Base-by-base conservation (phyloP, 2,888 invertebrate species). In the Oegoconia quadripuncta region DNA sequence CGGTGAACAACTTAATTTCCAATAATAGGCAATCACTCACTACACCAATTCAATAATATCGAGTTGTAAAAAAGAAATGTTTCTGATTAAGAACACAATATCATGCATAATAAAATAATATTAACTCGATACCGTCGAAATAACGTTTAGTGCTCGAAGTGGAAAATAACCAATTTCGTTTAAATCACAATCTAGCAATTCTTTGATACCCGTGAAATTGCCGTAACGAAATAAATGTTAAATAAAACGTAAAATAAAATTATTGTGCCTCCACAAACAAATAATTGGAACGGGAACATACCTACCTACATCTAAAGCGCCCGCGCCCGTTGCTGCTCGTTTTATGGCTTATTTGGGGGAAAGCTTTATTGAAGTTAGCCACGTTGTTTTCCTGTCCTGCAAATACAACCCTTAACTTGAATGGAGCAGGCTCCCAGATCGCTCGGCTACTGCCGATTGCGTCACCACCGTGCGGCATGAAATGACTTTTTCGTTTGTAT, bases 231-330 rank as follows among this genome's bases (percentile, higher is more conserved):
- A 86, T 87, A 87, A 87, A 87, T 86, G 86, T 86, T 87, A 82
- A 86, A 86, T 87, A 87, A 87, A 87, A 87, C 84, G 86, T 81
- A 83, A 84, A 87, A 86, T 83, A 87, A 87, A 87, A 86, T 84
- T 80, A 83, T 84, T 81, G 79, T 78, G 82, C 83, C 80, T 84
- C 82, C 84, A 76, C 83, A 84, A 86, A 86, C 86, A 87, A 84
- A 87, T 86, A 84, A 87, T 86, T 84, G 83, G 79, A 78, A 77
- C 75, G 77, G 82, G 82, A 76, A 66, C 64, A 61, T 64, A 67
- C 59, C 67, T 68, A 73, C 71, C 64, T 38, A 42, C 68, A 66
- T 59, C 66, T 59, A 66, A 64, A 68, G 65, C 70, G 72, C 72
- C 70, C 72, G 78, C 79, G 81, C 78, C 78, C 81, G 82, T 71